Evolutionary conservation across 1,140 invertebrate species (phyloP), one percentile per base, ranked within the genome.

Genomic region (Anastatus disparis): DNA sequence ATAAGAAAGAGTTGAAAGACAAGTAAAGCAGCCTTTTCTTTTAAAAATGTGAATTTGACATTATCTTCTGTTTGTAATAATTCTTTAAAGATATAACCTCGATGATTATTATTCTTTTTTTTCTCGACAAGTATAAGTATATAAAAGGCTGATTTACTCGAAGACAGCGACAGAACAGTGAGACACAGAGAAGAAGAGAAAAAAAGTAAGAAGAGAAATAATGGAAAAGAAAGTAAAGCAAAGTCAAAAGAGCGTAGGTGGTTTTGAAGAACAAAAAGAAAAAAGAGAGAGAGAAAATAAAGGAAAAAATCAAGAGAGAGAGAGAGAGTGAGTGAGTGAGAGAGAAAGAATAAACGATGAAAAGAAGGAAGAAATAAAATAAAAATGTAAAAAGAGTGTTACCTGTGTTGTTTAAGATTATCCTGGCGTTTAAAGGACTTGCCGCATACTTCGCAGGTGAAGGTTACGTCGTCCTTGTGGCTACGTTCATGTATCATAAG

Each of bases 401-500:
- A 97, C 95, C 95, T 95, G 91, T 97, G 95, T 87, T 97, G 95
- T 88, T 95, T 94, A 78, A 97, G 90, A 86, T 96, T 95, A 87
- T 97, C 95, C 89, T 99, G 97, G 78, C 97, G 89, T 84, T 99
- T 95, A 90, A 99, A 99, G 79, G 95, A 95, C 88, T 99, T 99
- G 81, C 96, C 94, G 88, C 98, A 99, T 73, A 99, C 93, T 87
- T 99, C 97, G 88, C 98, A 99, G 79, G 95, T 94, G 90, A 97
- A 99, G 72, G 96, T 97, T 81, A 98, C 90, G 87, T 99, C 97
- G 75, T 92, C 92, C 84, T 98, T 98, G 89, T 99, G 98, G 74
- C 96, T 98, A 81, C 97, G 91, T 86, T 99, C 97, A 89, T 99
- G 97, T 81, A 99, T 99, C 91, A 99, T 95, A 80, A 99, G 91